Evolutionary conservation across 2,113 vertebrate species (phyloP).

Genomic region (Passer montanus): DNA sequence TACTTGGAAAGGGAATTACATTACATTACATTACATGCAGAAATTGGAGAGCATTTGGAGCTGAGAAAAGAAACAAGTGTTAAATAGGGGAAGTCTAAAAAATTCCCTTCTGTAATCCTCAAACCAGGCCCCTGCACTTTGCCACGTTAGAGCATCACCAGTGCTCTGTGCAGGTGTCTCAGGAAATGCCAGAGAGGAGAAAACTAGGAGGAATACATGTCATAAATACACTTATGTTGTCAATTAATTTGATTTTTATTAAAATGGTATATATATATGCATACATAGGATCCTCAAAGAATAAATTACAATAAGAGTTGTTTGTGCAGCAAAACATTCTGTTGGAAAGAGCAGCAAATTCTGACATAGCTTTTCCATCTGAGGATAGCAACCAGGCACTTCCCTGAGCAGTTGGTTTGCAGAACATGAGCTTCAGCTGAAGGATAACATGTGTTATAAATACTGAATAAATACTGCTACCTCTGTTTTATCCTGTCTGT

Average conservation of each 20-base stretch:
- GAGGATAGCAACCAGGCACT: not conserved
- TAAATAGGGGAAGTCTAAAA: not conserved
- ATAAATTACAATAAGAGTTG: accelerated
- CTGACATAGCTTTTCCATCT: not conserved
- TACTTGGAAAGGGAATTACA: not conserved
- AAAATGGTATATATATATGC: not conserved
- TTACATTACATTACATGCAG: not conserved
- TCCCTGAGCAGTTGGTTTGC: not conserved
- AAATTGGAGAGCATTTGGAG: not conserved
- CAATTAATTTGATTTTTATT: not conserved
- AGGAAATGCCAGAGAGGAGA: not conserved
- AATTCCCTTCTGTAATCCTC: not conserved
- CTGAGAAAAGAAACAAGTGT: not conserved
- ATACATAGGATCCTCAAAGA: not conserved
- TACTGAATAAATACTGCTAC: not conserved
- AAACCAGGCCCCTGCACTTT: not conserved
- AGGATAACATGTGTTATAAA: not conserved
- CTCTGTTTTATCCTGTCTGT: not conserved
- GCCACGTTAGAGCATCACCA: not conserved
- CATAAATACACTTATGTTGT: not conserved
- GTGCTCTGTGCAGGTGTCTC: not conserved
- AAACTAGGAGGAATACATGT: not conserved
- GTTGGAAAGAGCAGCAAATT: not conserved
- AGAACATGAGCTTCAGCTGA: not conserved
- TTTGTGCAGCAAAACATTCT: not conserved